Evolutionary conservation across 2,797 vertebrate species (phyloP).

Genomic region (Gobio occitaniae): DNA sequence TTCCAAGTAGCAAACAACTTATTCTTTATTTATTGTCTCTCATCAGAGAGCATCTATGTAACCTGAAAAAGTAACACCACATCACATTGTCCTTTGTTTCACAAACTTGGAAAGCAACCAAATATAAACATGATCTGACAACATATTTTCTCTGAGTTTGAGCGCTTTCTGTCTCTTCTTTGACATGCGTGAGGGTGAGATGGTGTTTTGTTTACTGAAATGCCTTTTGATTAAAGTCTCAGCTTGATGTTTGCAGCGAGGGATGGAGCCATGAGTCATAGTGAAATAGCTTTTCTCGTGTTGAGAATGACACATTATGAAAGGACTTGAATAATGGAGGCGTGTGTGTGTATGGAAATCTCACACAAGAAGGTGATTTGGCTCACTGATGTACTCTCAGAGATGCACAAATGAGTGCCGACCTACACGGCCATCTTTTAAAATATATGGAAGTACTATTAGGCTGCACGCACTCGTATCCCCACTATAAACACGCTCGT

Average conservation of each 20-base stretch:
- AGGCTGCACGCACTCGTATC: conserved; percentile 10
- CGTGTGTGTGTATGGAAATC: background rate
- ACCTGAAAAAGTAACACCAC: conserved; percentile 65
- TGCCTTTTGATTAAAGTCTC: conserved; percentile 57
- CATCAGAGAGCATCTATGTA: conserved; percentile 69
- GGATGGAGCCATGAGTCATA: conserved; percentile 47
- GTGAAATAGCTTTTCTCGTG: conserved; percentile 44
- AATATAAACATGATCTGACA: conserved; percentile 77
- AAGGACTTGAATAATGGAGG: conserved; percentile 36
- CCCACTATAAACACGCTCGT: conserved; percentile 1
- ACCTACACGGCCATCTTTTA: background rate
- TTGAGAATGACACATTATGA: conserved; percentile 40
- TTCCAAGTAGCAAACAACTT: conserved; percentile 77
- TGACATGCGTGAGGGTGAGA: conserved; percentile 34
- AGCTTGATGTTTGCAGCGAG: conserved; percentile 53
- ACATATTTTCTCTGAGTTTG: conserved; percentile 47
- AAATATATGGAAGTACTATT: conserved; percentile 23
- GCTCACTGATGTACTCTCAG: conserved; percentile 36
- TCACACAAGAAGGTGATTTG: conserved; percentile 34
- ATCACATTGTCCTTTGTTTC: conserved; percentile 71
- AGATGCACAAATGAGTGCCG: conserved; percentile 26
- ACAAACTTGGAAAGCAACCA: conserved; percentile 77
- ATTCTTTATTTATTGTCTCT: conserved; percentile 77
- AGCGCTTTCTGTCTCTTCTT: conserved; percentile 34
- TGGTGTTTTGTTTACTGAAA: conserved; percentile 58